Conservation (phyloP, 1,140 invertebrate species). For the Zophobas atratus region DNA sequence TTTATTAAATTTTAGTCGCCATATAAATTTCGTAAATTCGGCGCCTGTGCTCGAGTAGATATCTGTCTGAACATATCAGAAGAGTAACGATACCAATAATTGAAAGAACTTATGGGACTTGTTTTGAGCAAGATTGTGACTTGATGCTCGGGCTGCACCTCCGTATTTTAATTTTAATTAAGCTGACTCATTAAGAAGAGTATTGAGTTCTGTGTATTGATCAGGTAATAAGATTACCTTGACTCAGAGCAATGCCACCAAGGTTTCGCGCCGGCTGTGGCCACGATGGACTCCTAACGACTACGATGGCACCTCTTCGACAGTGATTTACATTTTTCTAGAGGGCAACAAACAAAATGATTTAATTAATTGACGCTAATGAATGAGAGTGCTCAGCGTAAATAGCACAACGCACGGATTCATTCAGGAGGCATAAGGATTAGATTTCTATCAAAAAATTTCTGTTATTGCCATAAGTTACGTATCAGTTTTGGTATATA, state of each 20-base stretch:
- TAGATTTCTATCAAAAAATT: too few relatives aligned
- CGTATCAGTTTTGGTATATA: too few relatives aligned
- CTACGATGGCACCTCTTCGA: slow-evolving; percentile 18
- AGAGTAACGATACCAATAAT: slow-evolving; percentile 1
- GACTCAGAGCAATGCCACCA: slow-evolving; percentile 58
- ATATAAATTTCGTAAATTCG: too few relatives aligned
- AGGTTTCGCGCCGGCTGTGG: slow-evolving; percentile 13
- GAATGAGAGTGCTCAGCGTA: not conserved
- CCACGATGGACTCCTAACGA: slow-evolving; percentile 13
- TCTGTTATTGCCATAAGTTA: too few relatives aligned
- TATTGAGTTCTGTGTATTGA: slow-evolving; percentile 59
- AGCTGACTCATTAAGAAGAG: slow-evolving; percentile 55
- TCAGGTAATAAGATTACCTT: slow-evolving; percentile 61
- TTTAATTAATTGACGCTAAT: slow-evolving; percentile 9
- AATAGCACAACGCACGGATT: not conserved
- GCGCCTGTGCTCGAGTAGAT: not conserved
- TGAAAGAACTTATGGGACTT: slow-evolving; percentile 10
- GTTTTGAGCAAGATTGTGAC: slow-evolving; percentile 5
- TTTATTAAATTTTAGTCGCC: too few relatives aligned
- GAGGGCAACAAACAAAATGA: slow-evolving; percentile 1
- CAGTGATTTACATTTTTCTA: slow-evolving; percentile 28
- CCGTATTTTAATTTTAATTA: slow-evolving; percentile 63
- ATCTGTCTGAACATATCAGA: not conserved
- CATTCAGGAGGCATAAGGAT: not conserved
- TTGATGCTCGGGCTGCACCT: slow-evolving; percentile 40